A percentile compares a stretch with the other conserved stretches of the same genome.
phyloP scores from a whole-genome alignment of 2,797 vertebrate species.

The Decapterus maruadsi region DNA sequence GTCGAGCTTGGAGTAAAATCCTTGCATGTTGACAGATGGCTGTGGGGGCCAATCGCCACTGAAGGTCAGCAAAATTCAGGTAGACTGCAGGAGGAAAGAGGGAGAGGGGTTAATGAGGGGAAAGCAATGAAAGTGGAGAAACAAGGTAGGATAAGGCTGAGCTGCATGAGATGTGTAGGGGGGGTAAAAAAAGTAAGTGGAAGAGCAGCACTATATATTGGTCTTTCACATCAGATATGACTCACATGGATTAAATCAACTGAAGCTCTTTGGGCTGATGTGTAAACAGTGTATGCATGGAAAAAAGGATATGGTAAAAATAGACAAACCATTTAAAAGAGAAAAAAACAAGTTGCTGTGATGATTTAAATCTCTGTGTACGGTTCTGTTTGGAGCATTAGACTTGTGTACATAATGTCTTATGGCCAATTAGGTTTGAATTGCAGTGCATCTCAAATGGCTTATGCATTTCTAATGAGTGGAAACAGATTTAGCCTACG shows the following conservation, averaged over 20 bases:
- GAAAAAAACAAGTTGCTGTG: neutral
- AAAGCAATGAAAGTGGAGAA: neutral
- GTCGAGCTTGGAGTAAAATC: constrained; percentile 85
- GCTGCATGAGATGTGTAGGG: neutral
- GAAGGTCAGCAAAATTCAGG: constrained; percentile 65
- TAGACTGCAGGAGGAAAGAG: constrained; percentile 41
- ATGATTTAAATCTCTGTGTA: neutral
- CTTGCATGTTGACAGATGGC: constrained; percentile 79
- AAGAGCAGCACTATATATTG: neutral
- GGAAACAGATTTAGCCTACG: neutral
- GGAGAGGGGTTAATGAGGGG: neutral
- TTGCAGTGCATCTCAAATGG: neutral
- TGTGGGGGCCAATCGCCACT: constrained; percentile 45
- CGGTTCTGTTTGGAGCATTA: neutral
- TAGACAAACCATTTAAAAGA: neutral
- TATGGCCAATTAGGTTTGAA: neutral
- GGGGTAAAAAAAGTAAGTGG: neutral
- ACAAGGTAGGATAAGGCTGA: neutral
- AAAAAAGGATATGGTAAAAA: neutral
- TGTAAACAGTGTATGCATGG: neutral
- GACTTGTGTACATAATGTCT: neutral
- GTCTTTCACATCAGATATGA: neutral
- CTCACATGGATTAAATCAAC: neutral
- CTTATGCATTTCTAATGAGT: neutral
- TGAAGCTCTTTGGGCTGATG: neutral